Evolutionary conservation across 1,140 invertebrate genomes (phyloP).

Genomic region (Leguminivora glycinivorella): DNA sequence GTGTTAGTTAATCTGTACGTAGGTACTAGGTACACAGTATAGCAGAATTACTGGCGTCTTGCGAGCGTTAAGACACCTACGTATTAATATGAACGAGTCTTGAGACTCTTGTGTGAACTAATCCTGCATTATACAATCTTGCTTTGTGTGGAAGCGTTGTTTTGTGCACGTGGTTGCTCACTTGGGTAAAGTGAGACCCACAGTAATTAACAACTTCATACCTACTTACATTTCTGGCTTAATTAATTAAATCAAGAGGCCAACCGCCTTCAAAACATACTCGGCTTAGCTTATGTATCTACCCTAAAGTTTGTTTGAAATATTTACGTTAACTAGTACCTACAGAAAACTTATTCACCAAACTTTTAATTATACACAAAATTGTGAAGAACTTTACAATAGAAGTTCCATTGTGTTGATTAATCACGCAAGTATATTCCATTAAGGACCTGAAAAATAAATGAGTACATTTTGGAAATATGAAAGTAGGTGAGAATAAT

Average conservation of each 20-base stretch:
- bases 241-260: constrained; percentile 12
- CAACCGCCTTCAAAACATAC: neutral
- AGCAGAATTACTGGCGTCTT: too few species aligned
- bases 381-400: neutral
- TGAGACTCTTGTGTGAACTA: neutral
- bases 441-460: too few species aligned
- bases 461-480: too few species aligned
- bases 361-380: constrained; percentile 1
- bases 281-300: too few species aligned
- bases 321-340: neutral
- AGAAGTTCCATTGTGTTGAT: neutral
- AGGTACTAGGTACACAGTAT: too few species aligned
- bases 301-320: neutral
- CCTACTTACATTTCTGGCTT: neutral
- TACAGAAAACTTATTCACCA: neutral
- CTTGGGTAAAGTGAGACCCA: neutral
- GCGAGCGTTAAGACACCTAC: too few species aligned
- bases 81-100: neutral
- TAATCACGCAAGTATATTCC: too few species aligned
- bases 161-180: neutral
- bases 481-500: too few species aligned
- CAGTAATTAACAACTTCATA: neutral
- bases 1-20: too few species aligned
- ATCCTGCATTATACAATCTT: neutral
- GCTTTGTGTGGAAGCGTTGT: neutral